phyloP scores from a whole-genome alignment of 2,113 vertebrate species.

The Cacatua alba region DNA sequence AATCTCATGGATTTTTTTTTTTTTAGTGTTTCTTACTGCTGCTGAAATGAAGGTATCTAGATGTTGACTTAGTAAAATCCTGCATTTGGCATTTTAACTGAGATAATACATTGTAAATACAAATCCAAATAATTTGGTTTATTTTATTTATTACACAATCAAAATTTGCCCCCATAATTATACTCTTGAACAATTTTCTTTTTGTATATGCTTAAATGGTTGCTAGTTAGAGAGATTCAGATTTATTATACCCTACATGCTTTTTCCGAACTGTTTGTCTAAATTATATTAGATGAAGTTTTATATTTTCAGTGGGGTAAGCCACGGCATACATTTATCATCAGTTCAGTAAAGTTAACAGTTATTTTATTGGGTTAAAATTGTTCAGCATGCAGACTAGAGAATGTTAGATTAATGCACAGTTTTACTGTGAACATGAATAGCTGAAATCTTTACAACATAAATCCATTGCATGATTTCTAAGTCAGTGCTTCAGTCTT shows the following conservation, averaged over 20 bases:
- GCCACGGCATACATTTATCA: not conserved
- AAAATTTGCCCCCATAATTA: not conserved
- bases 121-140: not conserved
- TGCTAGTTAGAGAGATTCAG: not conserved
- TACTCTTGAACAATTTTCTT: not conserved
- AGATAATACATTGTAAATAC: not conserved
- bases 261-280: not conserved
- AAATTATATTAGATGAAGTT: not conserved
- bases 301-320: not conserved
- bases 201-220: not conserved
- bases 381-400: not conserved
- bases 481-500: not conserved
- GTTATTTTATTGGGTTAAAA: not conserved
- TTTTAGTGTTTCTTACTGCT: not conserved
- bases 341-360: not conserved
- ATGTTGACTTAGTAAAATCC: not conserved
- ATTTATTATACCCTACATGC: not conserved
- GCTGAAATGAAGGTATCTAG: not conserved
- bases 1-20: not conserved
- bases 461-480: fast-evolving
- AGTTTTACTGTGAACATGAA: not conserved
- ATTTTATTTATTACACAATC: not conserved
- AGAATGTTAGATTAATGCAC: not conserved
- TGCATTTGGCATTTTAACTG: not conserved
- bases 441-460: not conserved